These are phyloP conservation scores for Melierax canorus DNA, from an alignment of 2,113 vertebrate genomes.

Conservation along the genomic window DNA sequence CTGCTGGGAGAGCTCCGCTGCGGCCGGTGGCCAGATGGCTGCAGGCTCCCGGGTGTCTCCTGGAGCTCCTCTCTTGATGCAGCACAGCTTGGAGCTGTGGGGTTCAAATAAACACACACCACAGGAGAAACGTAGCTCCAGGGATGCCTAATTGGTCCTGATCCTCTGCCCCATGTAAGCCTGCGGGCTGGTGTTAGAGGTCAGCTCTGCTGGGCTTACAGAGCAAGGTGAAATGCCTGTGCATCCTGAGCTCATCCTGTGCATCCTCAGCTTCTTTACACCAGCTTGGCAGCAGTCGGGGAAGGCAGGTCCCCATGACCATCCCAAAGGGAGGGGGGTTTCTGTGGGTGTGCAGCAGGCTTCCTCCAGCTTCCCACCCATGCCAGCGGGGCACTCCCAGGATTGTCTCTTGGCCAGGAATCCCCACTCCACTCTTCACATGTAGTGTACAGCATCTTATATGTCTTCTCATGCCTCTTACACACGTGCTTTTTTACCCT, in stretches of 20 bases:
- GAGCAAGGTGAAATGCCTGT: not conserved
- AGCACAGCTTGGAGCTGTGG: not conserved
- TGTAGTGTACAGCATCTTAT: accelerated
- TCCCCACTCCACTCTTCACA: not conserved
- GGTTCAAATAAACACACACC: accelerated
- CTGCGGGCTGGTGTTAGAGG: accelerated
- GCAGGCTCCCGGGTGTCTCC: not conserved
- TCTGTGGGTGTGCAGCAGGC: not conserved
- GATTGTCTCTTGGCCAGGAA: not conserved
- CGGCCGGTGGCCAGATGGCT: not conserved
- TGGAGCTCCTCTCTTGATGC: not conserved
- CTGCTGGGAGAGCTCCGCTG: not conserved
- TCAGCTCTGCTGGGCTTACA: not conserved
- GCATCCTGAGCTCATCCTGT: not conserved
- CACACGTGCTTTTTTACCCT: accelerated
- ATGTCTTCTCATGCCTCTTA: not conserved
- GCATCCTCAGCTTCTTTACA: not conserved
- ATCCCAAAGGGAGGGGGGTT: not conserved
- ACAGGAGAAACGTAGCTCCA: accelerated
- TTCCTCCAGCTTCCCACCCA: not conserved
- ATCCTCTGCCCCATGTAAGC: accelerated
- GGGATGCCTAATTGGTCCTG: not conserved
- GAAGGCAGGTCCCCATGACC: not conserved
- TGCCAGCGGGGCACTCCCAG: accelerated
- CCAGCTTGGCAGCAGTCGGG: not conserved